Conservation (phyloP, 2,888 invertebrate species). For the Eupithecia inturbata region DNA sequence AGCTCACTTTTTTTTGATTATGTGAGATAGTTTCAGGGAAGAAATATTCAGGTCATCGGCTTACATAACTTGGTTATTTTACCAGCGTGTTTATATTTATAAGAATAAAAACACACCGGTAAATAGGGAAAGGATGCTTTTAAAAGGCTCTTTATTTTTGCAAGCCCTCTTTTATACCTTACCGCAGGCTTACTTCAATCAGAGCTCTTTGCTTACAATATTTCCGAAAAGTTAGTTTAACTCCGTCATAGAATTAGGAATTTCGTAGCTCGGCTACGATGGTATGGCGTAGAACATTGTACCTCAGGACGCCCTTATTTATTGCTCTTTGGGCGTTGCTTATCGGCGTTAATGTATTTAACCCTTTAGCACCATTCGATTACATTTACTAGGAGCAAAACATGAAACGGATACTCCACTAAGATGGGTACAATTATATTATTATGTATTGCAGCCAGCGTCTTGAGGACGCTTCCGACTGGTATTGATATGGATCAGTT, state of each 20-base stretch:
- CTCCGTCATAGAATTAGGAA: conserved; percentile 24
- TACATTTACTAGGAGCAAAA: background rate
- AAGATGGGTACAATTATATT: background rate
- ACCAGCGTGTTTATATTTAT: background rate
- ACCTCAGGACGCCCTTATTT: conserved; percentile 7
- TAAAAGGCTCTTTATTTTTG: background rate
- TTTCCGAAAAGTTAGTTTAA: conserved; percentile 33
- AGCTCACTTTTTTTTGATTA: conserved; percentile 8
- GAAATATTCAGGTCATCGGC: conserved; percentile 2
- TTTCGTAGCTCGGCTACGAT: conserved; percentile 42
- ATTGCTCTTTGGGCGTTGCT: background rate
- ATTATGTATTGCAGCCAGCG: no score
- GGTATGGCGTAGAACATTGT: conserved; percentile 35
- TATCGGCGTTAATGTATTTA: background rate
- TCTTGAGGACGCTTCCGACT: no score
- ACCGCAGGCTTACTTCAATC: background rate
- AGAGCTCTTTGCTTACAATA: conserved; percentile 15
- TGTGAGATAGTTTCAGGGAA: background rate
- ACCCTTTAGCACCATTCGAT: background rate
- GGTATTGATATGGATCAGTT: no score
- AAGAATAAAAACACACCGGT: background rate
- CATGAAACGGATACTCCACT: background rate
- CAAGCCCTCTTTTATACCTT: background rate
- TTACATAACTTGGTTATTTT: background rate
- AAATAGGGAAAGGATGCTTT: background rate